phyloP scores from a whole-genome alignment of 2,888 invertebrate species.

The Strigamia transsilvanica region DNA sequence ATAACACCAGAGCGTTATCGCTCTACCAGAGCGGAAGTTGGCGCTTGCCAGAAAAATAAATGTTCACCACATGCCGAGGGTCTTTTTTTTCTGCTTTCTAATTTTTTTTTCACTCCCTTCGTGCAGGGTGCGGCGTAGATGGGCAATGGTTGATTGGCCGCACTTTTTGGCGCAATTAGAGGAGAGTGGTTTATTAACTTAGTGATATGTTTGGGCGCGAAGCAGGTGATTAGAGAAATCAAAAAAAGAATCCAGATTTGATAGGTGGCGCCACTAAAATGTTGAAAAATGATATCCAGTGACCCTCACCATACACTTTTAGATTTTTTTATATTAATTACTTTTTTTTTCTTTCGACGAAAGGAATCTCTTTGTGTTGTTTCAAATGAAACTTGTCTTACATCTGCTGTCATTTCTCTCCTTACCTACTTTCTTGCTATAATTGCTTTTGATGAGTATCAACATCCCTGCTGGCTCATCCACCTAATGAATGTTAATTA shows the following conservation, averaged over 20 bases:
- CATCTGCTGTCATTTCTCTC: slow-evolving; percentile 27
- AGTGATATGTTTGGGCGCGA: no score
- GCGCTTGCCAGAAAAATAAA: slow-evolving; percentile 39
- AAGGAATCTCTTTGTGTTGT: slow-evolving; percentile 20
- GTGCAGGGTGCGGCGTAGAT: not conserved
- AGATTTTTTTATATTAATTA: not conserved
- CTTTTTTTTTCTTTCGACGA: not conserved
- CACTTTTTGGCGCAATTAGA: not conserved
- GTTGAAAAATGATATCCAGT: not conserved
- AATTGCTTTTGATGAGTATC: slow-evolving; percentile 43
- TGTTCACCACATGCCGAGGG: slow-evolving; percentile 31
- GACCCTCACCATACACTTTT: not conserved
- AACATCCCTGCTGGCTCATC: slow-evolving; percentile 28
- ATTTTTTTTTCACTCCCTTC: not conserved
- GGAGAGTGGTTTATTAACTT: no score
- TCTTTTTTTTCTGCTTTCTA: not conserved
- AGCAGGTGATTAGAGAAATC: no score
- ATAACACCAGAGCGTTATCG: slow-evolving; percentile 32
- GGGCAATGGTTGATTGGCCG: not conserved
- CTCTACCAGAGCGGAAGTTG: slow-evolving; percentile 35
- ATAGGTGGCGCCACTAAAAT: no score
- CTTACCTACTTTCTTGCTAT: not conserved
- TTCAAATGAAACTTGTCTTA: not conserved
- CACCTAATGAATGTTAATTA: slow-evolving; percentile 43
- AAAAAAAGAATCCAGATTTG: no score